phyloP scores from a whole-genome alignment of 2,797 vertebrate genomes.

The Diplodus puntazzo region DNA sequence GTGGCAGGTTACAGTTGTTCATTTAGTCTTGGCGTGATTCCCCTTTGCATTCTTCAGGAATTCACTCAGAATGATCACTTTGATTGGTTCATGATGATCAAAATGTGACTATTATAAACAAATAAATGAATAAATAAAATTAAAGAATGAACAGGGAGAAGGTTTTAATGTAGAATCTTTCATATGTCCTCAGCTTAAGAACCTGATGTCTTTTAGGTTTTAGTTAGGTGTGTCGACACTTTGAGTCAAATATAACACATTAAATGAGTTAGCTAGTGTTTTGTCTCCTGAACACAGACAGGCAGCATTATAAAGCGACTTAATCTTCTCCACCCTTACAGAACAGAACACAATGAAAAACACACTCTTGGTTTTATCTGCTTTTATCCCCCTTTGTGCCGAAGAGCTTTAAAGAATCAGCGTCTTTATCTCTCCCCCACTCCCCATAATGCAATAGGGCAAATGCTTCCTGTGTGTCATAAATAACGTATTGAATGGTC shows the following conservation, averaged over 20 bases:
- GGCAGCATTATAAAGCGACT: conserved; percentile 67
- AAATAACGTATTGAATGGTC: conserved; percentile 87
- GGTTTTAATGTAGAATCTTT: background rate
- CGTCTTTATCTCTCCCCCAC: conserved; percentile 79
- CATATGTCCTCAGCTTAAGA: background rate
- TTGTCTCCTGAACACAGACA: conserved; percentile 67
- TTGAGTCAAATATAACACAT: conserved; percentile 51
- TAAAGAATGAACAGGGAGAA: background rate
- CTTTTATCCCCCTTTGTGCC: conserved; percentile 84
- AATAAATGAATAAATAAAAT: background rate
- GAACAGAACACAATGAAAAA: conserved; percentile 79
- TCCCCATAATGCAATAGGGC: conserved; percentile 83
- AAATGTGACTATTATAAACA: background rate
- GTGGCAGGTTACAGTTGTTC: conserved; percentile 59
- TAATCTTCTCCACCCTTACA: conserved; percentile 78
- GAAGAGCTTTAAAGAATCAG: conserved; percentile 82
- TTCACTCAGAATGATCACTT: conserved; percentile 18
- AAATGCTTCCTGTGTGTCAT: conserved; percentile 86
- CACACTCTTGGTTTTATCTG: conserved; percentile 82
- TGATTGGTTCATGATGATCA: conserved; percentile 6
- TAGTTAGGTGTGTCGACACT: conserved; percentile 24
- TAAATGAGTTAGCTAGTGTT: conserved; percentile 64
- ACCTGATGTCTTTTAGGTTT: conserved; percentile 5
- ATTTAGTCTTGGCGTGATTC: conserved; percentile 42
- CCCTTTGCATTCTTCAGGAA: background rate